Base-by-base conservation (phyloP, 2,797 vertebrate species). In the Muscicapa striata region DNA sequence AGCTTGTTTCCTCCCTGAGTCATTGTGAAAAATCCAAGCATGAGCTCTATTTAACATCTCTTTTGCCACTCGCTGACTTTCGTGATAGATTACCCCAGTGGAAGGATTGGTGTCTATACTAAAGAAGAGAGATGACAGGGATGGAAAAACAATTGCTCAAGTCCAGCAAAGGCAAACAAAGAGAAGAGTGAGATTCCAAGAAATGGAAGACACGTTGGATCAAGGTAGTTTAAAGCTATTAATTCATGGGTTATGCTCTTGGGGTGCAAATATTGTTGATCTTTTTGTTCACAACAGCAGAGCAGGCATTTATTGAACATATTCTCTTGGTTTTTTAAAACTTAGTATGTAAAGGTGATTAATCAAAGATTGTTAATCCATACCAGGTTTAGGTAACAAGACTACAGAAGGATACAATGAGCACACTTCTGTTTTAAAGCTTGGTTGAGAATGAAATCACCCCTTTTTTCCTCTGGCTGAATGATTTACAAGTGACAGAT, bases 91-190 rank as follows among this genome's bases (percentile, higher is more conserved):
- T 73, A 97, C 97, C 41, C 98, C 98, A 36, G 97, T 98, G 1
- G 98, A 99, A 64, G 99, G 99, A 7, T 96, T 99, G 95, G 99
- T 99, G 54, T 99, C 99, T 82, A 99, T 99, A 81, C 95, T 99
- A 91, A 99, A 99, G 98, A 99, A 98, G 96, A 98, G 98, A 96
- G 98, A 97, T 93, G 98, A 98, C 9, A 82, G 97, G 82, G 98
- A 98, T 59, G 98, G 98, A 76, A 97, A 98, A 40, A 78, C 93
- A 27, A 45, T 97, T 95, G 97, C 91, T 97, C 98, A 74, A 89
- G 97, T 74, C 90, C 97, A 96, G 74, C 97, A 95, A 68, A 98
- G 98, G 86, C 97, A 97, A 41, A 96, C 98, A 61, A 99, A 98
- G 84, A 98, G 99, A 93, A 99, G 99, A 98, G 99, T 99, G 79